Evolutionary conservation across 2,888 invertebrate genomes (phyloP), one percentile per base, ranked within the genome.

Genomic region (Tipula confusa): DNA sequence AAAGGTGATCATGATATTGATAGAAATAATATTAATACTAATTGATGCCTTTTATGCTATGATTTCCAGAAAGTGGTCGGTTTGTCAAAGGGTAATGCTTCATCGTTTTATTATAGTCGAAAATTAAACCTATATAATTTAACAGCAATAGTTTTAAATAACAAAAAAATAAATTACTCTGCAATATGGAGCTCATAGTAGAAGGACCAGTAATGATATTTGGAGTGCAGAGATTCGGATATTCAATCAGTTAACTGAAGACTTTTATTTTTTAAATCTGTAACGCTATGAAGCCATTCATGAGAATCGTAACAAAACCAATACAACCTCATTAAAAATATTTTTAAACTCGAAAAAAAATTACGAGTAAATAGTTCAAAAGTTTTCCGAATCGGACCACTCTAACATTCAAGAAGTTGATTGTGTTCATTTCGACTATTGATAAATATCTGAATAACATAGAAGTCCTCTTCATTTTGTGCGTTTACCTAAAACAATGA

Each of bases 221-320:
- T n/a, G n/a, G n/a, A n/a, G n/a, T n/a, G n/a, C n/a, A n/a, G n/a
- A n/a, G n/a, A n/a, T n/a, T n/a, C n/a, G n/a, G n/a, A n/a, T n/a
- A n/a, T n/a, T n/a, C n/a, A n/a, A n/a, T n/a, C n/a, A n/a, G n/a
- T n/a, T n/a, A n/a, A n/a, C n/a, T n/a, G n/a, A n/a, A n/a, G n/a
- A n/a, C n/a, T n/a, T n/a, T n/a, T n/a, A n/a, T n/a, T n/a, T n/a
- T n/a, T n/a, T n/a, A n/a, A n/a, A n/a, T n/a, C n/a, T n/a, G n/a
- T n/a, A n/a, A n/a, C n/a, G n/a, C n/a, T n/a, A n/a, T n/a, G n/a
- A n/a, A n/a, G n/a, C n/a, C n/a, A n/a, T n/a, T n/a, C n/a, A n/a
- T n/a, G n/a, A 83, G 18, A 83, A 83, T 18, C 38, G 29, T 18
- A 83, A 83, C 48, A 33, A 31, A 82, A 82, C 82, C 2, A 83